These are phyloP conservation scores for Petrocephalus schoutedeni DNA, from an alignment of 2,797 vertebrate species.

Conservation along the genomic window DNA sequence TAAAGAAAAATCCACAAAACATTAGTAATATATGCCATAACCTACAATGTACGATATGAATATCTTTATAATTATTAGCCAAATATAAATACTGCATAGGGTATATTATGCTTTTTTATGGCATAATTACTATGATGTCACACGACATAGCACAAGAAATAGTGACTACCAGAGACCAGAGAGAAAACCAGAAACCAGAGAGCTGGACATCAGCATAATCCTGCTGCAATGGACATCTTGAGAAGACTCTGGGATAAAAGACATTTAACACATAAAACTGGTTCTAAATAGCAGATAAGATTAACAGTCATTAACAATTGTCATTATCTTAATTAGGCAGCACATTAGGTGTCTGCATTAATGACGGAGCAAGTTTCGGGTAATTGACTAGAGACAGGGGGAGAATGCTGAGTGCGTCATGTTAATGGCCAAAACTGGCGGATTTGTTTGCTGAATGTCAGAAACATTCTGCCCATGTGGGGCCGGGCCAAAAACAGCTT, in stretches of 20 bases:
- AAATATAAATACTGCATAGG: not conserved
- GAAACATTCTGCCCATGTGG: not conserved
- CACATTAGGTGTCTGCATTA: conserved; percentile 83
- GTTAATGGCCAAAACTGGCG: conserved; percentile 74
- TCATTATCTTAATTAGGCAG: conserved; percentile 87
- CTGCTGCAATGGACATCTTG: conserved; percentile 72
- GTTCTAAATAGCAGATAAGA: conserved; percentile 77
- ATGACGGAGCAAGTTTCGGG: conserved; percentile 60
- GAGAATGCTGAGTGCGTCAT: conserved; percentile 60
- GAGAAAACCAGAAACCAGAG: not conserved
- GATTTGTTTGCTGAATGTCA: conserved; percentile 62
- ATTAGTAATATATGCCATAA: not conserved
- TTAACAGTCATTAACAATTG: conserved; percentile 86
- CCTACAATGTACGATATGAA: not conserved
- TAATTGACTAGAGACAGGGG: conserved; percentile 71
- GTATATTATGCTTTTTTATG: not conserved
- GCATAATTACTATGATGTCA: not conserved
- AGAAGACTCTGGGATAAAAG: conserved; percentile 74
- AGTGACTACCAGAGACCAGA: not conserved
- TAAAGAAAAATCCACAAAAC: not conserved
- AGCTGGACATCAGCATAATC: conserved; percentile 51
- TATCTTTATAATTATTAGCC: not conserved
- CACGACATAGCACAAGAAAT: not conserved
- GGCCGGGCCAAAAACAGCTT: conserved; percentile 35
- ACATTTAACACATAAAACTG: conserved; percentile 78